Base-by-base conservation (phyloP, 30 jellyfish, hydroid and myxozoan genomes). In the Clytia hemisphaerica region DNA sequence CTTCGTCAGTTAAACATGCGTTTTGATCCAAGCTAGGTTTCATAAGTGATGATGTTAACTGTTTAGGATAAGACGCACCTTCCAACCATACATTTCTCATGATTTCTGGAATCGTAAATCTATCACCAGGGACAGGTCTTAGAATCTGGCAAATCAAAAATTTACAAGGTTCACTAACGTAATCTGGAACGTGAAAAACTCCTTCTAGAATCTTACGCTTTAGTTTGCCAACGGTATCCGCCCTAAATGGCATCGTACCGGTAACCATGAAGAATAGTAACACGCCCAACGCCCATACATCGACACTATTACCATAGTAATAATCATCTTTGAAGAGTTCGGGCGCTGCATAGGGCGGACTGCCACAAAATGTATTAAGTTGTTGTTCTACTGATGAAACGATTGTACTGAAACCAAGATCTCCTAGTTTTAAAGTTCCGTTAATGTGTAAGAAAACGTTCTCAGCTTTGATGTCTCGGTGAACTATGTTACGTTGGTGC, bases 291-390 rank as follows among this genome's bases (percentile, higher is more conserved):
- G 96, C 96, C 96, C 96, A 86, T 4, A 86, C 74, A 45, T 86
- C 96, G 31, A 86, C 96, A 33, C 75, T 66, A 12, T 82, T 71
- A 15, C 96, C 96, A 19, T 78, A 48, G 85, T 86, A 86, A 55
- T 76, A 72, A 51, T 86, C 96, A 46, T 86, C 96, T 58, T 79
- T 86, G 82, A 86, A 86, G 26, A 86, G 83, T 65, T 86, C 96
- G 12, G 96, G 96, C 2, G 96, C 96, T 14, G 96, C 96, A 47
- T 86, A 86, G 16, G 96, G 96, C 6, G 96, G 96, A 7, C 94
- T 79, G 18, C 96, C 96, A 58, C 96, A 86, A 67, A 86, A 86
- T 22, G 96, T 86, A 50, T 76, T 86, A n/a, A 86, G 67, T 7
- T 65, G 59, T 9, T 82, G 78, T 35, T 86, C 94, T 28, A 62